A percentile compares a stretch with the other conserved stretches of the same genome.
phyloP scores from a whole-genome alignment of 2,888 invertebrate genomes.

The Trissolcus japonicus region DNA sequence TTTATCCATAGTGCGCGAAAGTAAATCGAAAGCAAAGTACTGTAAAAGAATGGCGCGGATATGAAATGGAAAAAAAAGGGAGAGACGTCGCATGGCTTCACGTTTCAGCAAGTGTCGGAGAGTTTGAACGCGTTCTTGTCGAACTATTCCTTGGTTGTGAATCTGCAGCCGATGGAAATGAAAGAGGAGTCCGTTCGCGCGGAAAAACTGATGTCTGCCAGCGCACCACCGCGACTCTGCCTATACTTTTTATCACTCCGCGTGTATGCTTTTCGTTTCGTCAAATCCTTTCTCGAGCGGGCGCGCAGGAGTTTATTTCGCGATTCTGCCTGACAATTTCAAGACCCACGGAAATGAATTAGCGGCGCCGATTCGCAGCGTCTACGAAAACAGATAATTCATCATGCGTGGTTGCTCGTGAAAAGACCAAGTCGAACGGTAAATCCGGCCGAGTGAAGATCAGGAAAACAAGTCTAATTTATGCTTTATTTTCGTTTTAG shows the following conservation, averaged over 20 bases:
- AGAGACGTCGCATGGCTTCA: slow-evolving; percentile 51
- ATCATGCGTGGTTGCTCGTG: slow-evolving; percentile 44
- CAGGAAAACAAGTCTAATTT: slow-evolving; percentile 47
- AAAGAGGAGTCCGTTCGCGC: slow-evolving; percentile 35
- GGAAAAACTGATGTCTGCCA: slow-evolving; percentile 55
- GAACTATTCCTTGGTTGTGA: slow-evolving; percentile 39
- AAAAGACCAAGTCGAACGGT: slow-evolving; percentile 45
- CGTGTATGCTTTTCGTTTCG: slow-evolving; percentile 23
- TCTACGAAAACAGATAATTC: slow-evolving; percentile 52
- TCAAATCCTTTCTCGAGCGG: slow-evolving; percentile 38
- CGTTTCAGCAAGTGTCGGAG: slow-evolving; percentile 26
- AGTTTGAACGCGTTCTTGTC: slow-evolving; percentile 36
- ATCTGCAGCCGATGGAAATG: slow-evolving; percentile 41
- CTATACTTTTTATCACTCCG: slow-evolving; percentile 13
- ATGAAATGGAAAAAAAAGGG: slow-evolving; percentile 35
- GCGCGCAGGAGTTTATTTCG: slow-evolving; percentile 26
- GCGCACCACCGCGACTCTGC: slow-evolving; percentile 23
- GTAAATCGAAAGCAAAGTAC: slow-evolving; percentile 50
- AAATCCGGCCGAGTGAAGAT: slow-evolving; percentile 19
- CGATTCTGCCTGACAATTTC: slow-evolving; percentile 31
- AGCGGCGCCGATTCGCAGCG: slow-evolving; percentile 16
- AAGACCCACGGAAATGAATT: slow-evolving; percentile 40
- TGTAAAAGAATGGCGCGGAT: slow-evolving; percentile 40
- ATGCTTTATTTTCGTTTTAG: slow-evolving; percentile 45
- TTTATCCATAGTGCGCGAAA: neutral